A percentile compares a stretch with the other conserved stretches of the same genome.
These are phyloP conservation scores for Poecile atricapillus DNA, from an alignment of 2,113 vertebrate species.

Conservation along the genomic window DNA sequence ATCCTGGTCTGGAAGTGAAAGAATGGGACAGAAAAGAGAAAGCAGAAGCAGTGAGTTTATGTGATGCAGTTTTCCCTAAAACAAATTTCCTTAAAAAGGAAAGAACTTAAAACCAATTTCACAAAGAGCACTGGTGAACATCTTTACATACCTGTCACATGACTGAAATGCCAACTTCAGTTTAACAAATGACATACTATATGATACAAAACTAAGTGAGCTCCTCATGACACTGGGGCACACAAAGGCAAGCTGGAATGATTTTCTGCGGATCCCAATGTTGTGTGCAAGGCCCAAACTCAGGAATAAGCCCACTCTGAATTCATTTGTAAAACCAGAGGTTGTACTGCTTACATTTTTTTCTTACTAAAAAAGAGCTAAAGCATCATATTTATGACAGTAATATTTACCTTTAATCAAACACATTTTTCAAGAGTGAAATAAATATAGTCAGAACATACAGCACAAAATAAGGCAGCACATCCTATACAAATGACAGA, in stretches of 20 bases:
- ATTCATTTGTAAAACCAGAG: slow-evolving; percentile 69
- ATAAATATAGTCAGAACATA: background rate
- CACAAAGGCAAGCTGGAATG: background rate
- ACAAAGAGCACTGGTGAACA: slow-evolving; percentile 35
- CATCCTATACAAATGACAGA: background rate
- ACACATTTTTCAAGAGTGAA: background rate
- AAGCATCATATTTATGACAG: background rate
- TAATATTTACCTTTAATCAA: background rate
- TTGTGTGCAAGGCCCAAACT: background rate
- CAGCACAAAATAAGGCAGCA: background rate
- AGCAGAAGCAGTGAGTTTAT: slow-evolving; percentile 57
- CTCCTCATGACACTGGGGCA: slow-evolving; percentile 11
- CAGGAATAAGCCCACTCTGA: background rate
- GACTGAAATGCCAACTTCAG: slow-evolving; percentile 59
- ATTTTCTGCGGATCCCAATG: background rate
- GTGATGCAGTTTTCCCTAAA: slow-evolving; percentile 10
- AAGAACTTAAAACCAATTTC: slow-evolving; percentile 25
- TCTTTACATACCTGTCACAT: slow-evolving; percentile 43
- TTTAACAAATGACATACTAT: slow-evolving; percentile 63
- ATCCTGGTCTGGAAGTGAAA: slow-evolving; percentile 78
- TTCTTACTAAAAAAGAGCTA: background rate
- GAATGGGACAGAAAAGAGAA: slow-evolving; percentile 52
- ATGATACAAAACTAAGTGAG: slow-evolving; percentile 32
- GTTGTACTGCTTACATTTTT: slow-evolving; percentile 28
- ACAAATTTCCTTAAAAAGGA: slow-evolving; percentile 46